Evolutionary conservation across 2,797 vertebrate genomes (phyloP), one percentile per base, ranked within the genome.

Genomic region (Leuciscus waleckii): DNA sequence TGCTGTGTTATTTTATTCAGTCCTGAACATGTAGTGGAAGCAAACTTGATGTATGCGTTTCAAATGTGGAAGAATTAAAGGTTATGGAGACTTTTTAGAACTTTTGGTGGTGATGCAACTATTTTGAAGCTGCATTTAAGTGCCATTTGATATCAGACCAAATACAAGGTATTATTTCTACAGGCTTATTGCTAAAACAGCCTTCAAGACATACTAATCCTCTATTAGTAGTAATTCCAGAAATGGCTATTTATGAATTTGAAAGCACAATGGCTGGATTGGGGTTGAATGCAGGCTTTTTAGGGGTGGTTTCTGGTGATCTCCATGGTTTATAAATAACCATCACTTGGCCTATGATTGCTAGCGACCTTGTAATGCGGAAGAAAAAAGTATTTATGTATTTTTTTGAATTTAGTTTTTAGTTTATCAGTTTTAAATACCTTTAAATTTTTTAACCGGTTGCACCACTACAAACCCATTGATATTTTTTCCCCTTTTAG

Each of bases 1-100:
- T 46, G 65, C 67, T 61, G 65, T 83, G 32, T 23, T 61, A 26
- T 84, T 71, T 58, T 26, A 56, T 79, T 43, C 51, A 41, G 39
- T 56, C 2, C 7, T 80, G 75, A 41, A 41, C n/a, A 49, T 75
- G 71, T 35, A 39, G 17, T 61, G 54, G 23, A 85, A 29, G 41
- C 43, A 51, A 29, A n/a, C 77, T 85, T 71, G 68, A 43, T 79
- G 9, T 37, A 73, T 79, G 7, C 23, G 37, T 79, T 21, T 58
- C 21, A 54, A 29, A 49, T 61, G 7, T 37, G 39, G 23, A 35
- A 2, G 83, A 78, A 70, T 35, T 5, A 43, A 58, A 46, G 75
- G 21, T 71, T 11, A 17, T 46, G 41, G 41, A 65, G n/a, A 80
- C 68, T 73, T 65, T 29, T 16, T 37, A 49, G 63, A 79, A 85